Evolutionary conservation across 2,113 vertebrate genomes (phyloP).

Genomic region (Cromileptes altivelis): DNA sequence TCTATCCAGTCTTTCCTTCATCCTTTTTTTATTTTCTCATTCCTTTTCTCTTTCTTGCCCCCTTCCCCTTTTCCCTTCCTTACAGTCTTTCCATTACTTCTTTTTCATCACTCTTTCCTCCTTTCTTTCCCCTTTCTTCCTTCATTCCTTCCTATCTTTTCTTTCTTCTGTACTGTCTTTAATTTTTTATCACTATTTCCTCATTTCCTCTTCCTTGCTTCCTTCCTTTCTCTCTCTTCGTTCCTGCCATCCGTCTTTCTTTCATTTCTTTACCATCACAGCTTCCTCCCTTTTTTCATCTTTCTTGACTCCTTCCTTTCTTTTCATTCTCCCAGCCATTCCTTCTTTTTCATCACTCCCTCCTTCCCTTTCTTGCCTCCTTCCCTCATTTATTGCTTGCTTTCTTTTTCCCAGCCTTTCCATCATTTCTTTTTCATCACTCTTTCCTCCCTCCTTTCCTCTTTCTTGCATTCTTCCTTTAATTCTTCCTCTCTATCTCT

Average conservation of each 20-base stretch:
- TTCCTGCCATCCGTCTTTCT: neutral
- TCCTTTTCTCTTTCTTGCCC: neutral
- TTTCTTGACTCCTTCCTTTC: neutral
- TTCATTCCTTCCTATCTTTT: neutral
- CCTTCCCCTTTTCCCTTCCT: neutral
- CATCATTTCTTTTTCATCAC: neutral
- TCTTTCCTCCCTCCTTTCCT: neutral
- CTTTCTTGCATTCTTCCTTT: neutral
- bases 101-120: neutral
- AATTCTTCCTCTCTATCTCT: slow-evolving; percentile 45
- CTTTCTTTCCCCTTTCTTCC: neutral
- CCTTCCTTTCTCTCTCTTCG: neutral
- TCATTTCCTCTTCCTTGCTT: neutral
- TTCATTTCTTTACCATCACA: neutral
- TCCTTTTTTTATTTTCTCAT: neutral
- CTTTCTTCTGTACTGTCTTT: neutral
- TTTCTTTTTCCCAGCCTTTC: neutral
- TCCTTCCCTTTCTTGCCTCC: neutral
- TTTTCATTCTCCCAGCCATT: neutral
- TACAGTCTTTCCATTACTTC: neutral
- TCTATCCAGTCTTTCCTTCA: neutral
- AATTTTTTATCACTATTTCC: neutral
- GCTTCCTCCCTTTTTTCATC: neutral
- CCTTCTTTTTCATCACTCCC: too few relatives aligned
- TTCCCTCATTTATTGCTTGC: too few relatives aligned